Evolutionary conservation across 2,797 vertebrate genomes (phyloP).

Genomic region (Mycteria americana): DNA sequence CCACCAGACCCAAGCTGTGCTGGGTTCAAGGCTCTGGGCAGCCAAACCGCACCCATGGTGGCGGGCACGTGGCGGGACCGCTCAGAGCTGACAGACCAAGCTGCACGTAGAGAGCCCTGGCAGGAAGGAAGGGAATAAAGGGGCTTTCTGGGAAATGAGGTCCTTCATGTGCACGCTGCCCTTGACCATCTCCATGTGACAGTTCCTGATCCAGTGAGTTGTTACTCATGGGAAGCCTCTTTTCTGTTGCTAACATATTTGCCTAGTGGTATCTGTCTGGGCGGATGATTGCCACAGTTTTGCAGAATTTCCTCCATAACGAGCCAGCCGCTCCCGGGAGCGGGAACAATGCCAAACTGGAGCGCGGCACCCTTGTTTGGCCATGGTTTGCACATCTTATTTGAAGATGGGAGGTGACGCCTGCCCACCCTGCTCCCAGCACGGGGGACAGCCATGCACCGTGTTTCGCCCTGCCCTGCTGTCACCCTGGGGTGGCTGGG

Average conservation of each 20-base stretch:
- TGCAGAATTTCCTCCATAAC: neutral
- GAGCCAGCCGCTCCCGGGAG: accelerated
- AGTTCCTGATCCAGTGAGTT: accelerated
- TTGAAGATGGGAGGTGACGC: neutral
- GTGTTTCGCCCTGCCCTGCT: neutral
- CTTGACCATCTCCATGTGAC: neutral
- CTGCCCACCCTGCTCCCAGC: neutral
- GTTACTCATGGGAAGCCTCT: neutral
- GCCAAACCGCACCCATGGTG: neutral
- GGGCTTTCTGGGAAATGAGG: neutral
- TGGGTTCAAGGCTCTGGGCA: neutral
- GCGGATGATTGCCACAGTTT: accelerated
- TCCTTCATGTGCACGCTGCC: neutral
- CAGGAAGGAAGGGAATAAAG: neutral
- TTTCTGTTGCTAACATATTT: neutral
- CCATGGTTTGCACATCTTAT: neutral
- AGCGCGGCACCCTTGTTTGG: neutral
- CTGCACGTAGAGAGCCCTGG: accelerated
- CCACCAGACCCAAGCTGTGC: neutral
- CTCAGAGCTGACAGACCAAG: neutral
- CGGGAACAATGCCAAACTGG: accelerated
- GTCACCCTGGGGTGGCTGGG: neutral
- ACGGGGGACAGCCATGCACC: neutral
- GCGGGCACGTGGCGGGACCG: neutral
- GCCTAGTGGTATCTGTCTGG: too few species aligned